Evolutionary conservation across 2,797 vertebrate species (phyloP), one percentile per base, ranked within the genome.

Genomic region (Tragopan temminckii): DNA sequence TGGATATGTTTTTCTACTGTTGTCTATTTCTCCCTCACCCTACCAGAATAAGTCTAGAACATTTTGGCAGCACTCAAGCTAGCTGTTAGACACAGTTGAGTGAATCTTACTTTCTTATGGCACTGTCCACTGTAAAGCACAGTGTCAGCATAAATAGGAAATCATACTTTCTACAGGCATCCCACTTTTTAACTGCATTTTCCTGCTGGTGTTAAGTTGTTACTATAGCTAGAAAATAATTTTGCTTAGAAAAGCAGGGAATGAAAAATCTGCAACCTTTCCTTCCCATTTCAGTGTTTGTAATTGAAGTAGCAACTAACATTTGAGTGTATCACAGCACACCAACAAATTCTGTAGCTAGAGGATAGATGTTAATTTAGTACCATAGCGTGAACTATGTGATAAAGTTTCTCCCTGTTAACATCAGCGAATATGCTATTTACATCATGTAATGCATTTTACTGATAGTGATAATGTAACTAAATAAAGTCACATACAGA

Each of bases 111-210:
- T 79, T 72, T 40, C 40, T 15, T 36, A 24, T 11, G 31, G 55
- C 36, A 33, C 29, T 69, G 79, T 31, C 79, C 75, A 66, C 67
- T 50, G 40, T 4, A 86, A 36, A 82, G 62, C 27, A 83, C 78
- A 46, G 33, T 5, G n/a, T 83, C 80, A 86, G 80, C 85, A n/a
- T 18, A 95, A 92, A 69, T 45, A 24, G 59, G n/a, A 85, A 91
- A 92, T 93, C 27, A 71, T 14, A 35, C 38, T 87, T 96, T 90
- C 84, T 88, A 59, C 63, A 80, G 36, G 0, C 1, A 76, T 45
- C 55, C 82, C 63, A 63, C 67, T 67, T 74, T 88, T 95, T 92
- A 85, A 95, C 63, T 92, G 62, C 78, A 75, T 80, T 91, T 91
- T 85, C 76, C 89, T 81, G 70, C 50, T 23, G 66, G 55, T 2